Percentiles rank a stretch among this genome's conserved stretches.
Evolutionary conservation across 2,113 vertebrate genomes (phyloP).

Genomic region (Etia nguti): DNA sequence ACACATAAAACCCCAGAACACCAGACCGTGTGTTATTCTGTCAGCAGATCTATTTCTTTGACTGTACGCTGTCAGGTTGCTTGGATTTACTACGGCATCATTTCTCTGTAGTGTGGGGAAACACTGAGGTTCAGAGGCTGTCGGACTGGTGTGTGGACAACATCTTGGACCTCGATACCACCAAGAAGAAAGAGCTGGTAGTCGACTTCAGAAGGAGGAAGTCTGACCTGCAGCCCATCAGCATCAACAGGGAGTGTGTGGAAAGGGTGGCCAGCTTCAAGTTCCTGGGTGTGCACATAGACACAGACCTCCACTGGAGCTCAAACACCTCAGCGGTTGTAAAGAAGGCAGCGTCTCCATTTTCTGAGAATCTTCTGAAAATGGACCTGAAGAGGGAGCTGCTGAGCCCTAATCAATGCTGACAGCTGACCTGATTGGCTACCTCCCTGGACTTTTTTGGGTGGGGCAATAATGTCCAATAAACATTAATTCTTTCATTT

Average conservation of each 20-base stretch:
- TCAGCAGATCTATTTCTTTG: fast-evolving
- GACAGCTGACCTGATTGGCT: background rate
- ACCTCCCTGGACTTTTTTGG: background rate
- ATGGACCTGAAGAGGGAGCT: background rate
- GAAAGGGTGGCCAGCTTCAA: background rate
- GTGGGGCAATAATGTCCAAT: background rate
- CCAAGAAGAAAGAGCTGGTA: background rate
- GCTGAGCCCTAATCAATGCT: background rate
- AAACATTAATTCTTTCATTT: background rate
- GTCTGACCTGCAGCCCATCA: background rate
- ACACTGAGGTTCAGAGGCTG: background rate
- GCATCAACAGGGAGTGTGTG: background rate
- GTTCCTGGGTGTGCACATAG: background rate
- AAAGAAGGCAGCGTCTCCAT: background rate
- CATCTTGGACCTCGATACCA: background rate
- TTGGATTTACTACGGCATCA: background rate
- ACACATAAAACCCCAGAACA: background rate
- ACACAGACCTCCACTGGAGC: background rate
- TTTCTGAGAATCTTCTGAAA: too few species aligned
- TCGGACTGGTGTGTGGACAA: too few species aligned
- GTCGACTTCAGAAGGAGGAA: background rate
- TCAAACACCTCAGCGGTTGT: background rate
- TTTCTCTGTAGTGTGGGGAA: background rate
- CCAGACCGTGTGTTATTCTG: too few species aligned
- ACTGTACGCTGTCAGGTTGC: background rate